These are phyloP conservation scores for Ovis canadensis DNA, from an alignment of 2,113 vertebrate genomes.

Conservation along the genomic window DNA sequence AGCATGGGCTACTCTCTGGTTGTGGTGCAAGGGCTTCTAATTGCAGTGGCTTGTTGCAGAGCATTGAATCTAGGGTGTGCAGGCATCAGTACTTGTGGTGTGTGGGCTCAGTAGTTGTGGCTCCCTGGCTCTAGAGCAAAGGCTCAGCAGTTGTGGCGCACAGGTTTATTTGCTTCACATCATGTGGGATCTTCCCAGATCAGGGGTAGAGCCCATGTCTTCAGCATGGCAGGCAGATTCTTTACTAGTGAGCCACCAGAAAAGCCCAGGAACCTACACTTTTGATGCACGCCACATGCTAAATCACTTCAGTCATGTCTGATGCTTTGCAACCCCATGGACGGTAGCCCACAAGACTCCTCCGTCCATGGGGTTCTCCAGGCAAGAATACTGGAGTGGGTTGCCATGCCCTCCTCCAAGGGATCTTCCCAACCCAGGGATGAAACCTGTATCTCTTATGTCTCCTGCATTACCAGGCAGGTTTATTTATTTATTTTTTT, in stretches of 20 bases:
- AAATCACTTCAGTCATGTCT: not conserved
- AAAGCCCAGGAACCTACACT: not conserved
- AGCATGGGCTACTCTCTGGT: not conserved
- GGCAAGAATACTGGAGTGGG: not conserved
- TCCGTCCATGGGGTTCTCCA: not conserved
- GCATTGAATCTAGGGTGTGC: not conserved
- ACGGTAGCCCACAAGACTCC: not conserved
- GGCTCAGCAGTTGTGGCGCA: not conserved
- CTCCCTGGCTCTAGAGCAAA: not conserved
- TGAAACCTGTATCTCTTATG: not conserved
- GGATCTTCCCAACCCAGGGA: not conserved
- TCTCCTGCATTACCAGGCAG: not conserved
- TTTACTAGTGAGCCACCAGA: not conserved
- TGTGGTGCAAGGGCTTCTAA: not conserved
- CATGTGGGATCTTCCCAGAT: not conserved
- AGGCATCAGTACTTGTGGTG: not conserved
- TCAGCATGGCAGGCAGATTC: not conserved
- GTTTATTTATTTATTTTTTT: not conserved
- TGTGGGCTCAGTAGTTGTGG: not conserved
- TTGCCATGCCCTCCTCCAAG: not conserved
- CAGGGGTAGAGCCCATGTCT: not conserved
- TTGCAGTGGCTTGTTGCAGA: not conserved
- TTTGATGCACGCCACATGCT: not conserved
- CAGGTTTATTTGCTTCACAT: rapidly evolving
- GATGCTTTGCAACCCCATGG: not conserved